Evolutionary conservation across 2,888 invertebrate species (phyloP), one percentile per base, ranked within the genome.

Genomic region (Drosophila emarginata): DNA sequence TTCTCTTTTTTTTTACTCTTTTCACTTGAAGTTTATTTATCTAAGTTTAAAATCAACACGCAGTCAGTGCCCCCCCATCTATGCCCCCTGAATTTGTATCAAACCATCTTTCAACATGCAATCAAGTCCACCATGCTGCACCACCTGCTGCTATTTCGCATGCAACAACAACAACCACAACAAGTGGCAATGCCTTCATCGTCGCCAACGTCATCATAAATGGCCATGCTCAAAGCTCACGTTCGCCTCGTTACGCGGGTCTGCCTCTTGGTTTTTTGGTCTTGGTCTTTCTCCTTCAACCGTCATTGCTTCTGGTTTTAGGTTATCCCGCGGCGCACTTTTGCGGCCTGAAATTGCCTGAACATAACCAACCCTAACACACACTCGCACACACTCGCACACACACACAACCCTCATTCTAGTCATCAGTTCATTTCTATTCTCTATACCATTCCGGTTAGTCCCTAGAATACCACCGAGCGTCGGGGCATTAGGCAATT

Each of bases 1-100:
- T 11, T 7, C n/a, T 57, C 37, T 37, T 54, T 50, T 67, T 72
- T 37, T 56, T 51, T 65, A 69, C 28, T 61, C 57, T 72, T 45
- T 71, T 67, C 67, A 75, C 82, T 79, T 82, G 79, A 87, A 87
- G 77, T 87, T 85, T 82, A 82, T 82, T 82, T 87, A 82, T 82
- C 82, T 82, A 76, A 82, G 82, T 82, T 87, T 76, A 77, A 77
- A 86, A 82, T 82, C 82, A 87, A 85, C 82, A 82, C 82, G 82
- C 82, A 81, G 82, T 72, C 74, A 74, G 57, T 61, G 61, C 56
- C 60, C 12, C 26, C 59, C 15, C 28, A 28, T 32, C 32, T 11
- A 9, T 9, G 9, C 7, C 23, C 18, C 18, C 39, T 32, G 32
- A 32, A 32, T 32, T 32, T 32, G 32, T 11, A 9, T 32, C 40